Evolutionary conservation across 1,140 invertebrate species (phyloP).

Genomic region (Teleopsis dalmanni): DNA sequence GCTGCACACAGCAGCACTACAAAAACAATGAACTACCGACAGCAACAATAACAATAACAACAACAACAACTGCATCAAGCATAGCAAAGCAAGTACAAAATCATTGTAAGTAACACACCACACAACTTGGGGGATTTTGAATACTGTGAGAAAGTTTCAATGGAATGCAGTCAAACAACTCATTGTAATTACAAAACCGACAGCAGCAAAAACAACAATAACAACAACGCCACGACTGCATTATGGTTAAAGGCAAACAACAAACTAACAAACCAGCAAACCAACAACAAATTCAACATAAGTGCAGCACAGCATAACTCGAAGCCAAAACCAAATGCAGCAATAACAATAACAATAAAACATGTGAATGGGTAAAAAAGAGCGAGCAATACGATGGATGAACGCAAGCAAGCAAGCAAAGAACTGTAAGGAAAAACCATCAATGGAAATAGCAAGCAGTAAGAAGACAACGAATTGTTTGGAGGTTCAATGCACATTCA

Average conservation of each 20-base stretch:
- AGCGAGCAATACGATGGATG: neutral
- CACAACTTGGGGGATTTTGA: conserved; percentile 8
- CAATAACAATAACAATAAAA: neutral
- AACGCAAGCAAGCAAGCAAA: neutral
- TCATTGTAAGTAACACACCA: neutral
- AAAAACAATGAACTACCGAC: conserved; percentile 17
- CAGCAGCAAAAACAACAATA: neutral
- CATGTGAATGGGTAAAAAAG: neutral
- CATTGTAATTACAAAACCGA: conserved; percentile 9
- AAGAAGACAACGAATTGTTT: neutral
- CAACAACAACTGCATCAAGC: neutral
- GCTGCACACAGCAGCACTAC: neutral
- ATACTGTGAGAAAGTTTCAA: conserved; percentile 45
- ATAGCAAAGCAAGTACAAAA: conserved; percentile 1
- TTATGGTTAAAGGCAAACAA: neutral
- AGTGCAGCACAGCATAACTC: conserved; percentile 4
- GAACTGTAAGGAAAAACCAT: conserved; percentile 2
- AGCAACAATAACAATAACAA: neutral
- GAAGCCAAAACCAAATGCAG: neutral
- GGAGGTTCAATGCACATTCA: too few species aligned
- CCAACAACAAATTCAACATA: neutral
- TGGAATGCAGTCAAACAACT: conserved; percentile 44
- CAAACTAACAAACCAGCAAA: neutral
- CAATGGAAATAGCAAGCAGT: conserved; percentile 9
- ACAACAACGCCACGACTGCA: neutral